Evolutionary conservation across 2,797 vertebrate species (phyloP).

Genomic region (Aeoliscus strigatus): DNA sequence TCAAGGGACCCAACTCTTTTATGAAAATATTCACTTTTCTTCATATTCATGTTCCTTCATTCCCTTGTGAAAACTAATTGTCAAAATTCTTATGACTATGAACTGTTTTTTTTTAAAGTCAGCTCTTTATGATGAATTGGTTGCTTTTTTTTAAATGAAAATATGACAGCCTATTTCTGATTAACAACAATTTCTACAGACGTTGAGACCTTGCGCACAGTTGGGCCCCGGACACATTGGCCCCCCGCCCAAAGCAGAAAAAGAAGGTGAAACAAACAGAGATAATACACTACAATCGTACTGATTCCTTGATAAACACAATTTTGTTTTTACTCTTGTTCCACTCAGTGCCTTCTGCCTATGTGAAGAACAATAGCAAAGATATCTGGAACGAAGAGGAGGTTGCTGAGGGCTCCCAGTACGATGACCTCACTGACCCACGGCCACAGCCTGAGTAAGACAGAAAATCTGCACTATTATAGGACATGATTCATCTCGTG

Average conservation of each 20-base stretch:
- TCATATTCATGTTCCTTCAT: too few species aligned
- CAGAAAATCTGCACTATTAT: neutral
- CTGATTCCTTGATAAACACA: too few species aligned
- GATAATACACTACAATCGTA: too few species aligned
- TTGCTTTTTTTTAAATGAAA: too few species aligned
- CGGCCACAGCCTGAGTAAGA: conserved; percentile 74
- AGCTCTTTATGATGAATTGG: too few species aligned
- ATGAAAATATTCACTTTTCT: too few species aligned
- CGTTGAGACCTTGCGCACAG: conserved; percentile 7
- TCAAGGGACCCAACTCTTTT: too few species aligned
- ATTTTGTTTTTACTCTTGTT: neutral
- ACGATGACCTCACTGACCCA: conserved; percentile 65
- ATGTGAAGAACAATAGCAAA: conserved; percentile 51
- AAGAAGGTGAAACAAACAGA: conserved; percentile 46
- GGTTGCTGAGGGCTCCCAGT: conserved; percentile 66
- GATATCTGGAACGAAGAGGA: conserved; percentile 74
- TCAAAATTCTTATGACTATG: too few species aligned
- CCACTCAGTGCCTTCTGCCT: conserved; percentile 26
- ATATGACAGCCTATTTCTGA: too few species aligned
- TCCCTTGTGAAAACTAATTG: too few species aligned
- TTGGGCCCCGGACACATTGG: conserved; percentile 68
- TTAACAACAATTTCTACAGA: conserved; percentile 32
- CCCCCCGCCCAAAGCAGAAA: conserved; percentile 22
- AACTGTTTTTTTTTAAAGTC: too few species aligned
- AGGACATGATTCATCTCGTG: neutral